phyloP scores from a whole-genome alignment of 2,113 vertebrate genomes.

The Reinhardtius hippoglossoides region DNA sequence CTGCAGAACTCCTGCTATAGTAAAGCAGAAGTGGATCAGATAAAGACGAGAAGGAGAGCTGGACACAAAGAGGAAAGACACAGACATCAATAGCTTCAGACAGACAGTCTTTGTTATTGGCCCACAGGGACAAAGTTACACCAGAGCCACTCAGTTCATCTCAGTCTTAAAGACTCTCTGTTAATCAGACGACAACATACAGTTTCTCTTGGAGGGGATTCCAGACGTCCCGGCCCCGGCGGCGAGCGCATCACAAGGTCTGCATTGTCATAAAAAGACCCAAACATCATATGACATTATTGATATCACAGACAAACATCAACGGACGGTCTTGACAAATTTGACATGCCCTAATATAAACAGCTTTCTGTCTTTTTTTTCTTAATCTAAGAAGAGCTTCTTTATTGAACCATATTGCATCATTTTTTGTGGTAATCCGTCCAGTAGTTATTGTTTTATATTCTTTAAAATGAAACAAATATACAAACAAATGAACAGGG shows the following conservation, averaged over 20 bases:
- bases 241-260: conserved; percentile 25
- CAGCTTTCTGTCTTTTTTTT: background rate
- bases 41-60: conserved; percentile 40
- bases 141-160: conserved; percentile 31
- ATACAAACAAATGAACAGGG: no score
- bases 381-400: no score
- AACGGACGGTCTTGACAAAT: background rate
- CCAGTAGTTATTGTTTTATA: no score
- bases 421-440: no score
- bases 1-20: conserved; percentile 31
- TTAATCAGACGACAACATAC: conserved; percentile 25
- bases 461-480: no score
- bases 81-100: conserved; percentile 32
- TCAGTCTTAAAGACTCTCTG: conserved; percentile 39
- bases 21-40: conserved; percentile 55
- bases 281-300: conserved; percentile 28
- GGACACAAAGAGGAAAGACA: conserved; percentile 10
- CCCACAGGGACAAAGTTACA: conserved; percentile 53
- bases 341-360: conserved; percentile 6
- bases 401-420: no score
- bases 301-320: conserved; percentile 24
- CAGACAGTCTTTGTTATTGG: conserved; percentile 52
- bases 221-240: conserved; percentile 4
- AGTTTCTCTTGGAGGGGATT: conserved; percentile 25
- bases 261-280: conserved; percentile 4